These are phyloP conservation scores for Serilophus lunatus DNA, from an alignment of 2,113 vertebrate genomes.

Conservation along the genomic window DNA sequence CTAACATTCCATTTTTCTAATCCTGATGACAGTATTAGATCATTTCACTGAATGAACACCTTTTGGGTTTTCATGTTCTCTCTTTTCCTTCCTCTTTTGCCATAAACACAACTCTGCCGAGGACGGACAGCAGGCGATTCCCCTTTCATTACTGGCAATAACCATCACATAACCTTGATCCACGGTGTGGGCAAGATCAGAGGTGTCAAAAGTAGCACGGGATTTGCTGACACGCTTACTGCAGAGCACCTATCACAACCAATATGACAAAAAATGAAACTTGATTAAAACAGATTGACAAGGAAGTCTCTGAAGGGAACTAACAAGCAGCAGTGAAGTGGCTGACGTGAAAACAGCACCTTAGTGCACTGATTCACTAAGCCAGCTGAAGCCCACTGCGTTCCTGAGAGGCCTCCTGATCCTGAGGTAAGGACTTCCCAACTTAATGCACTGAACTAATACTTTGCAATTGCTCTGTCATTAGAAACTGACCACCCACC, in stretches of 20 bases:
- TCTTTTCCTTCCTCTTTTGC: background rate
- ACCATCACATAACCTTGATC: conserved; percentile 62
- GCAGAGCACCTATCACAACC: conserved; percentile 25
- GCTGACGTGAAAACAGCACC: background rate
- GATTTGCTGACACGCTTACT: conserved; percentile 30
- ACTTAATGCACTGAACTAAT: background rate
- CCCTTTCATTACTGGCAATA: conserved; percentile 22
- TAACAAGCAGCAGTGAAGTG: background rate
- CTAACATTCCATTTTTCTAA: background rate
- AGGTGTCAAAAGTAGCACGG: conserved; percentile 48
- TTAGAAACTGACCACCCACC: background rate
- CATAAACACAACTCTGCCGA: conserved; percentile 22
- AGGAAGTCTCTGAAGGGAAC: background rate
- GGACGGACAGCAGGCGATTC: background rate
- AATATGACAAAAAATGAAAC: background rate
- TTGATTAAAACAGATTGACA: background rate
- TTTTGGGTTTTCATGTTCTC: background rate
- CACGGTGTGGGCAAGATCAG: conserved; percentile 26
- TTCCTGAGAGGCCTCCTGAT: conserved; percentile 38
- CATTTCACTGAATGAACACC: background rate
- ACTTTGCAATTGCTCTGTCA: conserved; percentile 29
- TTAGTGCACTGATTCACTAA: conserved; percentile 7
- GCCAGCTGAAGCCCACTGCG: conserved; percentile 6
- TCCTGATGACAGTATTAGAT: background rate
- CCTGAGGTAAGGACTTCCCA: conserved; percentile 35